These are phyloP conservation scores for Aphodius granarius DNA, from an alignment of 2,888 invertebrate species.

Conservation along the genomic window DNA sequence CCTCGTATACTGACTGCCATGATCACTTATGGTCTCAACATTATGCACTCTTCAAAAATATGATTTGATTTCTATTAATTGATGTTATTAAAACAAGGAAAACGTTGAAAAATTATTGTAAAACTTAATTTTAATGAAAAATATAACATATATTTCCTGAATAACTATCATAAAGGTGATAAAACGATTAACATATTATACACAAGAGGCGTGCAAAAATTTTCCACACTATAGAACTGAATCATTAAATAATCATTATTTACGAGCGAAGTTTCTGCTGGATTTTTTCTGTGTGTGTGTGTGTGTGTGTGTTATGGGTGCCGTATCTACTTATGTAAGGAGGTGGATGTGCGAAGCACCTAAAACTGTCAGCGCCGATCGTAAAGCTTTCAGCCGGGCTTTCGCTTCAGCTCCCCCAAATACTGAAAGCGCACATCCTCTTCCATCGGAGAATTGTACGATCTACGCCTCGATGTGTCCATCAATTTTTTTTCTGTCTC, in stretches of 20 bases:
- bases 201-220: not conserved
- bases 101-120: too few species aligned
- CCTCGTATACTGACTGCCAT: not conserved
- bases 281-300: not conserved
- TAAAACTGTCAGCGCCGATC: slow-evolving; percentile 55
- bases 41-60: not conserved
- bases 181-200: not conserved
- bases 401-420: slow-evolving; percentile 50
- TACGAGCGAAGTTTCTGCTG: not conserved
- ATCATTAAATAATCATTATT: not conserved
- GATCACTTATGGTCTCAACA: not conserved
- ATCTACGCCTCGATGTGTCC: slow-evolving; percentile 19
- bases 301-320: too few species aligned
- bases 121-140: too few species aligned
- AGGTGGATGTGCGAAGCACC: slow-evolving; percentile 46
- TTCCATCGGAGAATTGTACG: slow-evolving; percentile 25
- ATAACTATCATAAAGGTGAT: not conserved
- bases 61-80: not conserved
- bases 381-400: slow-evolving; percentile 54
- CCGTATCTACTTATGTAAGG: slow-evolving; percentile 38
- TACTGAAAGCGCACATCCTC: slow-evolving; percentile 43
- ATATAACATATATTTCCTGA: not conserved
- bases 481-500: slow-evolving; percentile 23
- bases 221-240: not conserved
- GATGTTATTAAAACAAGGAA: too few species aligned